Evolutionary conservation across 2,888 invertebrate species (phyloP), one percentile per base, ranked within the genome.

Genomic region (Crepidodera aurea): DNA sequence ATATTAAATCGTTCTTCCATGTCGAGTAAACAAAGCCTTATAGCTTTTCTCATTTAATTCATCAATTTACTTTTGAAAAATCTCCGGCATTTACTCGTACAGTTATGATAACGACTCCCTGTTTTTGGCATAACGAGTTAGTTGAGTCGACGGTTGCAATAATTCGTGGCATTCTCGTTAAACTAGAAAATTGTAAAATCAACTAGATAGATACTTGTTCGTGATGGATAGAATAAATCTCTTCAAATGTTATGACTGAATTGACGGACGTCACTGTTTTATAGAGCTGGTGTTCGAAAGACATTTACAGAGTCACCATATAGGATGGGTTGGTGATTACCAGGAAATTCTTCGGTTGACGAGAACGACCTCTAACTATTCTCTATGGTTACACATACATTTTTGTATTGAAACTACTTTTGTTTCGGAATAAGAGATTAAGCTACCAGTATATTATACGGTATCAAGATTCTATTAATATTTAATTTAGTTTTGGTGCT

Each of bases 171-270:
- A 56, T 56, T 54, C 66, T 66, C 64, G 66, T 66, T 66, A 66
- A 62, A 64, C 62, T 64, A 64, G 62, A 62, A 64, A 66, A 66
- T 59, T 62, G 66, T 64, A 64, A 66, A 64, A 64, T 60, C 64
- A 51, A 50, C 57, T 50, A 55, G 55, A 55, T 55, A 29, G 56
- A 51, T 62, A 55, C 55, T 42, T 27, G 60, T 29, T 56, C 51
- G 44, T 13, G 53, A 62, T 62, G 39, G 55, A 42, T 19, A 8
- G 44, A 27, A 60, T 63, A 60, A 62, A 63, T 60, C 63, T 51
- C 12, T n/a, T 2, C 25, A 10, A 34, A 29, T 32, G 13, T 51
- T 40, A 40, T 10, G 40, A 40, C 6, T 8, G 19, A 10, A 16
- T 10, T 19, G 27, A 27, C 27, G 55, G 2, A 39, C 61, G 64